Percentiles rank a stretch among this genome's conserved stretches.
phyloP scores from a whole-genome alignment of 2,888 invertebrate species.

The Ennomos fuscantarius region DNA sequence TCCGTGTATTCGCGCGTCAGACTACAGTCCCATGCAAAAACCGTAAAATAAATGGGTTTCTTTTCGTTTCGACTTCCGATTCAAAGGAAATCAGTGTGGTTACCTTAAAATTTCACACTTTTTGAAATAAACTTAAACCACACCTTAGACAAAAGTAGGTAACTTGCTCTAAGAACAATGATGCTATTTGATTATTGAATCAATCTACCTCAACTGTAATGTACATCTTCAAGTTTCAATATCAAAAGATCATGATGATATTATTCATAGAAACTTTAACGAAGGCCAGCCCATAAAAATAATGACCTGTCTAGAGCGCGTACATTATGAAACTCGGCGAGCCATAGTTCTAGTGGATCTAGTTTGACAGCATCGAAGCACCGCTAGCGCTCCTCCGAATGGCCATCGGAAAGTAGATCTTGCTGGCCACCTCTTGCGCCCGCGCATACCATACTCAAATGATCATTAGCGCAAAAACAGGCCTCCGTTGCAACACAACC shows the following conservation, averaged over 20 bases:
- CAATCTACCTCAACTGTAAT: not conserved
- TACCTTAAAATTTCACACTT: constrained; percentile 12
- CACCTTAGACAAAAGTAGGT: no score
- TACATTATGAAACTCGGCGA: constrained; percentile 34
- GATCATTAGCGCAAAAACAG: constrained; percentile 71
- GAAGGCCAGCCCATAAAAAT: constrained; percentile 26
- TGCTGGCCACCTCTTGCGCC: constrained; percentile 40
- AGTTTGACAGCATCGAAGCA: constrained; percentile 61
- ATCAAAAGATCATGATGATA: constrained; percentile 4
- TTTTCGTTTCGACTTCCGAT: not conserved
- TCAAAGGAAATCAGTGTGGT: constrained; percentile 12
- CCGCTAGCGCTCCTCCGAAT: constrained; percentile 57
- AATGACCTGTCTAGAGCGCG: constrained; percentile 15
- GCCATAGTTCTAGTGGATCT: constrained; percentile 49
- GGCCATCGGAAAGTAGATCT: constrained; percentile 74
- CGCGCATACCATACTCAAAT: constrained; percentile 66
- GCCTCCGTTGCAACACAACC: constrained; percentile 51
- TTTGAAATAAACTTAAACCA: not conserved
- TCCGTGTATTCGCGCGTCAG: no score
- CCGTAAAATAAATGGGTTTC: no score
- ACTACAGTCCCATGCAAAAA: no score
- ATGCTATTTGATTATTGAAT: not conserved
- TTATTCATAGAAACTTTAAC: constrained; percentile 8
- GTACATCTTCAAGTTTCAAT: constrained; percentile 15
- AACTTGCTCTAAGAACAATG: not conserved